These are phyloP conservation scores for Pyralis farinalis DNA, from an alignment of 2,888 invertebrate genomes.

Conservation along the genomic window DNA sequence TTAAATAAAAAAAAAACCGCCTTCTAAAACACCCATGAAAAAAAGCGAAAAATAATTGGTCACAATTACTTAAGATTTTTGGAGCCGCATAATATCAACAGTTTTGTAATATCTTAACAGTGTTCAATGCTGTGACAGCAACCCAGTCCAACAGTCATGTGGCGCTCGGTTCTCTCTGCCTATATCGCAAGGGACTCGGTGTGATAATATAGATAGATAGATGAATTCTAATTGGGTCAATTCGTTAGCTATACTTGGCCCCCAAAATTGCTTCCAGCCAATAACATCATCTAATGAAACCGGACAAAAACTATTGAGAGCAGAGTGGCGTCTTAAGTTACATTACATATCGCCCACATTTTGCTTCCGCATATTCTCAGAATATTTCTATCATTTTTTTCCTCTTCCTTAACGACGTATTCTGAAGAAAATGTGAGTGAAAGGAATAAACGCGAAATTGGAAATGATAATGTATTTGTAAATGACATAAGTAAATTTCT, in stretches of 20 bases:
- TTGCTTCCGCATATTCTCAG: slow-evolving; percentile 16
- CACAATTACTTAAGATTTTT: no score
- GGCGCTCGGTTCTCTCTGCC: no score
- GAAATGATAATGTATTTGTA: slow-evolving; percentile 8
- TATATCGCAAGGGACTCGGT: no score
- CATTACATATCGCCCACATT: slow-evolving; percentile 26
- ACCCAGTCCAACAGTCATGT: no score
- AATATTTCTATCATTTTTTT: slow-evolving; percentile 14
- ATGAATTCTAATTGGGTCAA: slow-evolving; percentile 26
- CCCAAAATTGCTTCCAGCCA: slow-evolving; percentile 25
- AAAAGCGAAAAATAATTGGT: no score
- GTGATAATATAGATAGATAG: no score
- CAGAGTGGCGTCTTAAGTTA: slow-evolving; percentile 5
- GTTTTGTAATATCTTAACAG: no score
- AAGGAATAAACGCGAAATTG: slow-evolving; percentile 7
- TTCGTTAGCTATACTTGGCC: slow-evolving; percentile 17
- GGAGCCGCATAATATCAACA: no score
- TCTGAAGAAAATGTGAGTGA: slow-evolving; percentile 7
- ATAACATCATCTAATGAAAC: slow-evolving; percentile 54
- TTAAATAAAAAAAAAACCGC: no score
- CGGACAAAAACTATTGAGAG: slow-evolving; percentile 39
- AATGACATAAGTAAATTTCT: slow-evolving; percentile 2
- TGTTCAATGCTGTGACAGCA: no score
- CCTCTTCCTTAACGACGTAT: slow-evolving; percentile 13
- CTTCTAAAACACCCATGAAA: no score